Percentiles rank a stretch among this genome's conserved stretches.
Conservation (phyloP, 2,888 invertebrate genomes). For the Koerneria pararmatus region DNA sequence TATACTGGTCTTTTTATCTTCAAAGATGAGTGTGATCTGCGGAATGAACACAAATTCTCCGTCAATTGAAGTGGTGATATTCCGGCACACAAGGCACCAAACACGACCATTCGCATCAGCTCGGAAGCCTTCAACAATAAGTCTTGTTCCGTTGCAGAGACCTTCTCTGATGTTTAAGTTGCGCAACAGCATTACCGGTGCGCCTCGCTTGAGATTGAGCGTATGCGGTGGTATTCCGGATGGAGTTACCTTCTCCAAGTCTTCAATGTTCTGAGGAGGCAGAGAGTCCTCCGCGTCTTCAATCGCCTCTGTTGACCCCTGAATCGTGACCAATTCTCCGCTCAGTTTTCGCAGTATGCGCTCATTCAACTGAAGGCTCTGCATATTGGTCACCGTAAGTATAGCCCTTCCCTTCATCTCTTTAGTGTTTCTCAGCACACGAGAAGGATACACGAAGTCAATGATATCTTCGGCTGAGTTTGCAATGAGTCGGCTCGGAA, state of each 20-base stretch:
- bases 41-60: neutral
- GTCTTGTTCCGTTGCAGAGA: constrained; percentile 33
- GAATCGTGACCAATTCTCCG: neutral
- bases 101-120: constrained; percentile 2
- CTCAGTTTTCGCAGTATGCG: neutral
- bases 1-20: neutral
- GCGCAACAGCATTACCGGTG: constrained; percentile 30
- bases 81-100: no score
- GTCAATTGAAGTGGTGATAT: neutral
- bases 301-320: neutral
- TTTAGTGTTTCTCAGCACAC: neutral
- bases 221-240: constrained; percentile 28
- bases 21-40: neutral
- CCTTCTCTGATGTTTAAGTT: constrained; percentile 32
- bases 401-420: neutral
- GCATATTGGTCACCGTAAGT: neutral
- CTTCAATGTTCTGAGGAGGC: constrained; percentile 13
- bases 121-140: constrained; percentile 25
- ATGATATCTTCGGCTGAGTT: neutral
- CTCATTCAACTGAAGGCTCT: neutral
- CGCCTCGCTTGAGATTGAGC: constrained; percentile 26
- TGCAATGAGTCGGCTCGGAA: neutral
- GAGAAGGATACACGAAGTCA: neutral
- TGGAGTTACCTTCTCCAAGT: constrained; percentile 20
- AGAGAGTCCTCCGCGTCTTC: neutral